Conservation (phyloP, 2,888 invertebrate species). For the Xanthorhoe spadicearia region DNA sequence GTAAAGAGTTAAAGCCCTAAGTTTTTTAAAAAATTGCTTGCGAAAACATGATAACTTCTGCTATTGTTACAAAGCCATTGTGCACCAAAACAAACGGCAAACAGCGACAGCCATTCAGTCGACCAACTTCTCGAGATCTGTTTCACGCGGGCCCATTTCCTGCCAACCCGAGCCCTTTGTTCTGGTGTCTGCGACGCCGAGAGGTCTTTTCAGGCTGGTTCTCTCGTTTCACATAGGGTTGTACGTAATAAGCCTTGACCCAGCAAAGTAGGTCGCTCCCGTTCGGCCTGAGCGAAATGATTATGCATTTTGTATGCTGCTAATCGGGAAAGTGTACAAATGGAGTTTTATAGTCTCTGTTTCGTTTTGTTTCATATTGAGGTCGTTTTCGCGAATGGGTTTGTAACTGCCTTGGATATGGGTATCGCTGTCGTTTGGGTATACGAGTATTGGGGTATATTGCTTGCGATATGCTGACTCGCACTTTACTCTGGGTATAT, state of each 20-base stretch:
- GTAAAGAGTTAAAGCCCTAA: too few relatives aligned
- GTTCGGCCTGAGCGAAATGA: slow-evolving; percentile 50
- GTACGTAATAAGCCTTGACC: slow-evolving; percentile 56
- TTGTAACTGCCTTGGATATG: slow-evolving; percentile 26
- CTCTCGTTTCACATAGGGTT: slow-evolving; percentile 45
- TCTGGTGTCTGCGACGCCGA: slow-evolving; percentile 39
- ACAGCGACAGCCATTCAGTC: slow-evolving; percentile 48
- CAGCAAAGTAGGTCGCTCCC: slow-evolving; percentile 56
- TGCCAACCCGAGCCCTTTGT: slow-evolving; percentile 49
- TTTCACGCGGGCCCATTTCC: slow-evolving; percentile 46
- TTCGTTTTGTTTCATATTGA: slow-evolving; percentile 32
- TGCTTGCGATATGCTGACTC: slow-evolving; percentile 6
- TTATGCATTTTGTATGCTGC: slow-evolving; percentile 61
- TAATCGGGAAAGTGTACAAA: slow-evolving; percentile 51
- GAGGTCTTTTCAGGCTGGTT: slow-evolving; percentile 47
- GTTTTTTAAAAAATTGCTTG: slow-evolving; percentile 32
- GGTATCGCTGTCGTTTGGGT: slow-evolving; percentile 21
- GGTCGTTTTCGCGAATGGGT: slow-evolving; percentile 25
- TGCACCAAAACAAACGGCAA: slow-evolving; percentile 44
- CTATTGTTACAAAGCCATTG: slow-evolving; percentile 40
- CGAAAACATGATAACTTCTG: slow-evolving; percentile 34
- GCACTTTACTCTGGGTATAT: neutral
- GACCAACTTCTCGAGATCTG: slow-evolving; percentile 50
- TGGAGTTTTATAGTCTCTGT: slow-evolving; percentile 30
- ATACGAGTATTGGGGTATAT: too few relatives aligned